Evolutionary conservation across 2,888 invertebrate species (phyloP), one percentile per base, ranked within the genome.

Genomic region (Stictocephala bisonia): DNA sequence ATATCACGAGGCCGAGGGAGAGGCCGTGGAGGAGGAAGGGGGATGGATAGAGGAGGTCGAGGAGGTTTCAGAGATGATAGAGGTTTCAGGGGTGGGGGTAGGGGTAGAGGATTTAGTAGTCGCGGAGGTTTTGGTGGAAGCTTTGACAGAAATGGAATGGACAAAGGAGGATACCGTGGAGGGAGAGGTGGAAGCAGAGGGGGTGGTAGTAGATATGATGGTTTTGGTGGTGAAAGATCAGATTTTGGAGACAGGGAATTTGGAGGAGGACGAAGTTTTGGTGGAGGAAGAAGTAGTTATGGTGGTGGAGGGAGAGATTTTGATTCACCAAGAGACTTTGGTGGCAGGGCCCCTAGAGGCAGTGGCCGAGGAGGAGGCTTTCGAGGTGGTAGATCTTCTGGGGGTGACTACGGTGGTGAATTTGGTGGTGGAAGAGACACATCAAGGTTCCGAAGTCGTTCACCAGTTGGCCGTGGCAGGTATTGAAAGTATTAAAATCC

Each of bases 1-100:
- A 91, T 95, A 80, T 94, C 94, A 73, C 90, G 94, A 79, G 93
- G 93, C 80, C 89, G 93, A 78, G 90, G 92, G 77, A 89, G 93
- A 56, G 90, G 90, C 72, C 87, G 90, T 75, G 88, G 90, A 75
- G 88, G 90, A 77, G 86, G 88, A 71, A 86, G 89, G 75, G 86
- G 88, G 71, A 86, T 89, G 72, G 85, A 87, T 60, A 84, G 87
- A 67, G 88, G 89, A 78, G 87, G 88, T 80, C 85, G 87, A 56
- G 85, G 86, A 53, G 83, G 85, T 68, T 84, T 86, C 77, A 84
- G 86, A 66, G 84, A 86, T 71, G 85, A 86, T 71, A 85, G 84
- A 50, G 82, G 82, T 74, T 83, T 81, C 78, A 83, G 81, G 76
- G 83, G 83, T 50, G 84, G 86, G 60, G 86, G 86, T 72, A 78